These are phyloP conservation scores for Seriola aureovittata DNA, from an alignment of 2,113 vertebrate species.

Conservation along the genomic window DNA sequence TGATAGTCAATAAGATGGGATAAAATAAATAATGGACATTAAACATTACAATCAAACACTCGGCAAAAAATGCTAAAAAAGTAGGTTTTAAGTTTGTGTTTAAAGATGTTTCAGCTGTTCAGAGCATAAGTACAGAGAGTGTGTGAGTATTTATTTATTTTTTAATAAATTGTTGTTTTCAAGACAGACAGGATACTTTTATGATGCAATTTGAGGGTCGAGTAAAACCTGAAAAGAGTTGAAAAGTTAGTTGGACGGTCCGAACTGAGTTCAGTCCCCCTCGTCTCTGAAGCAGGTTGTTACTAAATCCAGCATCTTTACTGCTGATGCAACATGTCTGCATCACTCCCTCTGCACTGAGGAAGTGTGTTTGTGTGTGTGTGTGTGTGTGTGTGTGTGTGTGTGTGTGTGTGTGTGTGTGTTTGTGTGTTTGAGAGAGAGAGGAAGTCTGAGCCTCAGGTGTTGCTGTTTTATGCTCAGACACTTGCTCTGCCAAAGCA, in stretches of 20 bases:
- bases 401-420: neutral
- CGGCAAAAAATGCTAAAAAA: too few species aligned
- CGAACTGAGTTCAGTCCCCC: neutral
- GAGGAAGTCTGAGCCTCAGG: conserved; percentile 27
- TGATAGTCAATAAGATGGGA: too few species aligned
- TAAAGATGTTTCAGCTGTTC: too few species aligned
- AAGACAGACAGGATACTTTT: neutral
- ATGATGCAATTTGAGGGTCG: neutral
- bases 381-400: neutral
- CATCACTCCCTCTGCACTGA: conserved; percentile 8
- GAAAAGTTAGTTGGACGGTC: neutral
- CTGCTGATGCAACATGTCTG: conserved; percentile 30
- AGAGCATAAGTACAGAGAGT: too few species aligned
- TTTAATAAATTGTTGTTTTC: too few species aligned
- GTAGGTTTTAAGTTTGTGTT: too few species aligned
- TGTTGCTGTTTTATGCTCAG: conserved; percentile 36
- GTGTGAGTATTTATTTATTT: too few species aligned
- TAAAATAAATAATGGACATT: too few species aligned
- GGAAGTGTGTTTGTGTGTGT: neutral
- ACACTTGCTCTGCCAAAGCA: conserved; percentile 25
- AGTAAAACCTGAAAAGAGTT: neutral
- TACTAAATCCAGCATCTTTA: conserved; percentile 27
- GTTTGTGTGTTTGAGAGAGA: neutral
- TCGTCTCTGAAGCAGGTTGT: conserved; percentile 3
- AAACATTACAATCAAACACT: too few species aligned